Evolutionary conservation across 2,113 vertebrate genomes (phyloP), one percentile per base, ranked within the genome.

Genomic region (Paratilapia polleni): DNA sequence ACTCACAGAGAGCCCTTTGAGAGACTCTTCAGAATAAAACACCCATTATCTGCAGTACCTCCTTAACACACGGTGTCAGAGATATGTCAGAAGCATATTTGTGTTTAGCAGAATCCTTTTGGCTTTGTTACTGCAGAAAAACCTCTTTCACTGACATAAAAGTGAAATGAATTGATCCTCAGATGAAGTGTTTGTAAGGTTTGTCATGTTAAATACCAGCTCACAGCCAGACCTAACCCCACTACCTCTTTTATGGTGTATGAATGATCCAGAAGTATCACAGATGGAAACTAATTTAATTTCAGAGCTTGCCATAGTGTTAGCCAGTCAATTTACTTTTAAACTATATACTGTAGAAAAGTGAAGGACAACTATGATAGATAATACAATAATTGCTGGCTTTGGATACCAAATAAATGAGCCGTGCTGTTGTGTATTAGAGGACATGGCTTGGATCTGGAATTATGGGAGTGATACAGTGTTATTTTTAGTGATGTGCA

Each of bases 21-120:
- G 68, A 82, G 76, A 64, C 31, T 6, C 80, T 76, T 85, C 80
- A 89, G 59, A 83, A 77, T 70, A 83, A 89, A 89, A 85, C 62
- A 12, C 41, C 66, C 4, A 12, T 64, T 56, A 77, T 83, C 60
- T 84, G 82, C 60, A 26, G 20, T 84, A 84, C 61, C 80, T 86
- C 52, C 77, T 88, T 87, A 86, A 89, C 87, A 70, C 36, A 7
- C 13, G 26, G 83, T 83, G 84, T 93, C 89, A 89, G 49, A 41
- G 76, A 68, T 64, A 68, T 70, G 80, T 92, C 91, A 85, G 63
- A 78, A 49, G 83, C 24, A 86, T 84, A 64, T 86, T 80, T 88
- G 47, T 61, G 43, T 89, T 86, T 78, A 58, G 84, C 79, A 10
- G 31, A 84, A 78, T 89, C 75, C 61, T 84, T 77, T 84, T 59